Evolutionary conservation across 2,113 vertebrate species (phyloP).

Genomic region (Ivindomyrus marchei): DNA sequence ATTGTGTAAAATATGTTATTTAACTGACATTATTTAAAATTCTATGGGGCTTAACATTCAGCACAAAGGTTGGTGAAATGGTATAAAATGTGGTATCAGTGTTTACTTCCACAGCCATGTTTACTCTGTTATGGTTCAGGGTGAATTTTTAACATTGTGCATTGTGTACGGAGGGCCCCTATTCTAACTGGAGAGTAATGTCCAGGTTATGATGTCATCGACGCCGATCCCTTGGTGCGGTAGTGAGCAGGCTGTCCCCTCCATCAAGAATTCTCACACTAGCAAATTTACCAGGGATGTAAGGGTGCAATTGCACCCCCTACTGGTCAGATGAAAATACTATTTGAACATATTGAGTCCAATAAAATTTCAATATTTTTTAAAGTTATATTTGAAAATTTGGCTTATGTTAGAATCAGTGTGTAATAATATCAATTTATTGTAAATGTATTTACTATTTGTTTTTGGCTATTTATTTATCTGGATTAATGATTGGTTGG

Average conservation of each 20-base stretch:
- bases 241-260: background rate
- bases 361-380: background rate
- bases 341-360: background rate
- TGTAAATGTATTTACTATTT: background rate
- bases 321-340: background rate
- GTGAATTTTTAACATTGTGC: background rate
- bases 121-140: background rate
- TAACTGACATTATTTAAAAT: constrained; percentile 6
- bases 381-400: background rate
- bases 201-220: background rate
- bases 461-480: background rate
- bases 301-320: background rate
- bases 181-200: background rate
- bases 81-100: background rate
- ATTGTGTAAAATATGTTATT: background rate
- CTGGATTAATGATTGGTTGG: background rate
- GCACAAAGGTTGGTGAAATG: background rate
- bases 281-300: background rate
- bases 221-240: background rate
- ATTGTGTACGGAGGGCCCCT: too few species aligned
- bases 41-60: background rate
- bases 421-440: background rate
- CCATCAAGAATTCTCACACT: background rate
- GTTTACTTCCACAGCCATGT: background rate
- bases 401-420: background rate